Evolutionary conservation across 2,113 vertebrate species (phyloP), one percentile per base, ranked within the genome.

Genomic region (Tachysurus fulvidraco): DNA sequence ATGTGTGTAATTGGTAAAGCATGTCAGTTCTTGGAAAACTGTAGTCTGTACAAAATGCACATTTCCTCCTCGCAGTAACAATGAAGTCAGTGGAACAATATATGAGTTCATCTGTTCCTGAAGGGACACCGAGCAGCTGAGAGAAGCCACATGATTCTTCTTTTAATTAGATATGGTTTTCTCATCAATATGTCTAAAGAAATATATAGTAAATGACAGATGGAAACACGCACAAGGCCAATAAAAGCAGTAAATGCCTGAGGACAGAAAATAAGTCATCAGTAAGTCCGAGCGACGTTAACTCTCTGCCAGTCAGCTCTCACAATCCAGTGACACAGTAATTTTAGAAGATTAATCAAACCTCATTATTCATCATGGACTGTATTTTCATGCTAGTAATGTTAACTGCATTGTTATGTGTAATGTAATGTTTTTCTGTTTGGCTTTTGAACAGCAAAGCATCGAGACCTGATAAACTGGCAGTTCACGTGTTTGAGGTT

Each of bases 401-500:
- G 19, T 41, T 64, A 46, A 59, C 3, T 78, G 60, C 54, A 23
- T 30, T 14, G 36, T 62, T 8, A 23, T 19, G 25, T 76, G 25
- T 46, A 50, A 50, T 50, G 46, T 50, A 50, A 50, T 50, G 10
- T n/a, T 82, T 23, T 8, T 60, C 50, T 86, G 65, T 88, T 83
- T 87, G 64, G 36, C 30, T 13, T 86, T 91, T 92, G 85, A 89
- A 57, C 92, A 99, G 98, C 91, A 99, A 99, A 96, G 95, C 94
- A 59, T 92, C 94, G 88, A 95, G 96, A 90, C 93, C 96, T 13
- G 98, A 99, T 83, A 98, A 99, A 91, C 96, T 99, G 92, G 96
- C 97, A 0, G 96, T 96, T 91, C 98, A 99, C 82, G 95, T 99
- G 52, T 99, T 98, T 90, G 98, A 99, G 93, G 98, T 99, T 90